Evolutionary conservation across 2,888 invertebrate genomes (phyloP), one percentile per base, ranked within the genome.

Genomic region (Hydraecia micacea): DNA sequence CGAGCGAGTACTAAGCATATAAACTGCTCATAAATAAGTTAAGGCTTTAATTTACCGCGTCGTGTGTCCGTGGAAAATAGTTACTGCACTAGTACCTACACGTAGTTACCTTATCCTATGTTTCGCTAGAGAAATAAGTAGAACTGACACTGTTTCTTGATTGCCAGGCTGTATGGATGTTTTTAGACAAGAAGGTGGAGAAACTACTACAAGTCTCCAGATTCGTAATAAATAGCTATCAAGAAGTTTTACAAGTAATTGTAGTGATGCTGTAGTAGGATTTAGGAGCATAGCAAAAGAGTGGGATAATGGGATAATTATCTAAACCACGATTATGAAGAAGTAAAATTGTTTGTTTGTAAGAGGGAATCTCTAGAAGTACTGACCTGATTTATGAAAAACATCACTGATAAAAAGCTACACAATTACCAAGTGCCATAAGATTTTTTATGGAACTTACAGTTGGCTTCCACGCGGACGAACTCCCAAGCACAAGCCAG

Each of bases 11-110:
- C n/a, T 69, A 32, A 86, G 83, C 86, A 83, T 86, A 77, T 52
- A 83, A 83, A 83, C 68, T 71, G 78, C 82, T 77, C 55, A 77
- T 83, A 68, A 71, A 77, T 86, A 76, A 83, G 25, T 83, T 70
- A 46, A n/a, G 66, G 36, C 21, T 69, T 81, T 73, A 81, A 81
- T 72, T 46, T n/a, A 28, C 49, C 21, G 28, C n/a, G 39, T 58
- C 46, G 13, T 63, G 36, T n/a, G 49, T 66, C 15, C 18, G 21
- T 80, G 39, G 62, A 72, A 55, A 72, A 36, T 67, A 7, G 32
- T 79, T n/a, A 49, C 66, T 67, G 42, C 21, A 36, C 46, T 25
- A 69, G 60, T 58, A 58, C 4, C 25, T 25, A 15, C 25, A 32
- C 32, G 32, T 32, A 3, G 32, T 4, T 36, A 36, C 36, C 6